Conservation (phyloP, 2,113 vertebrate genomes). For the Rhinogobius similis region DNA sequence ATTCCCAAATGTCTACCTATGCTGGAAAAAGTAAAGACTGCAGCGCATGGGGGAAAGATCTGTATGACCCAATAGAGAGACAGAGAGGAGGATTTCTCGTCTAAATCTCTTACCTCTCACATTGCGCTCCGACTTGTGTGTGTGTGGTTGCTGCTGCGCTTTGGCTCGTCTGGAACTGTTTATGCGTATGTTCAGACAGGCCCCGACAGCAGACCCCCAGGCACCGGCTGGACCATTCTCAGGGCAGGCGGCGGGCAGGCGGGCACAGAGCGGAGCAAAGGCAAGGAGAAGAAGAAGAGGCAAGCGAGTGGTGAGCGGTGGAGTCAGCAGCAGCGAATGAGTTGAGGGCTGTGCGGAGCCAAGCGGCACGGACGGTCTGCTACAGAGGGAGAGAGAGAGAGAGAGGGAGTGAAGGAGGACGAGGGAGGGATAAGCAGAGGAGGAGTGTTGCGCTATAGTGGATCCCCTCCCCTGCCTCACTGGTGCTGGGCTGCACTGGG, state of each 20-base stretch:
- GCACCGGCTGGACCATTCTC: conserved; percentile 83
- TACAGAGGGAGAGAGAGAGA: conserved; percentile 41
- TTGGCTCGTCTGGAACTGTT: conserved; percentile 57
- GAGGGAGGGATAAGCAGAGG: conserved; percentile 34
- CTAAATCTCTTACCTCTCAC: conserved; percentile 78
- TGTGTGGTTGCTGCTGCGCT: conserved; percentile 33
- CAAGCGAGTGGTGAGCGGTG: conserved; percentile 66
- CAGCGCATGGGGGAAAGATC: conserved; percentile 65
- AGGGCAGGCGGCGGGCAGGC: conserved; percentile 60
- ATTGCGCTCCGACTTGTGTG: conserved; percentile 70
- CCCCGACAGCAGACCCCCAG: conserved; percentile 80
- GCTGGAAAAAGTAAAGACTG: conserved; percentile 59
- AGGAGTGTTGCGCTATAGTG: conserved; percentile 64
- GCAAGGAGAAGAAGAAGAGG: conserved; percentile 59
- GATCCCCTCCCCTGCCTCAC: conserved; percentile 68
- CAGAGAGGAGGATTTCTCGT: conserved; percentile 51
- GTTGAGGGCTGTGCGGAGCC: conserved; percentile 59
- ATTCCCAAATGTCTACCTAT: conserved; percentile 37
- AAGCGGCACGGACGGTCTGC: conserved; percentile 57
- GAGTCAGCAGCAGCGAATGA: conserved; percentile 70
- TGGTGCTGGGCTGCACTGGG: conserved; percentile 48
- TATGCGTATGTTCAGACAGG: conserved; percentile 77
- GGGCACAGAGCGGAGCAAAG: conserved; percentile 55
- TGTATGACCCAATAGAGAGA: conserved; percentile 51
- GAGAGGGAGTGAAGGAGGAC: conserved; percentile 28